Base-by-base conservation (phyloP, 2,888 invertebrate species). In the Mamestra brassicae region DNA sequence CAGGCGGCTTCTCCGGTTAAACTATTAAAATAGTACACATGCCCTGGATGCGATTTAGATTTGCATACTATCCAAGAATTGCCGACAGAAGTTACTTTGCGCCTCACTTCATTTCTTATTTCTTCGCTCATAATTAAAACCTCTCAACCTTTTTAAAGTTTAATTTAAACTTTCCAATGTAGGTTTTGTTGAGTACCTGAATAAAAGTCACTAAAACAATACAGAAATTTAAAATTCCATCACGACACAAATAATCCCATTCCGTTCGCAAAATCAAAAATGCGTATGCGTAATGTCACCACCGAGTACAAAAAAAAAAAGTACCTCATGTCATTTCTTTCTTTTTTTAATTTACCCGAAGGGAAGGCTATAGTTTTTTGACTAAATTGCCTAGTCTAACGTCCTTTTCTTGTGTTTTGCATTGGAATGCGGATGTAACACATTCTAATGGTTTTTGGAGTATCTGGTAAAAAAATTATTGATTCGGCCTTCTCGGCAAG, bases 11-110 rank as follows among this genome's bases (percentile, higher is more conserved):
- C 88, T 54, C 95, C 94, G 76, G 93, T 94, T 2, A 89, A 34
- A 42, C 93, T 93, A 74, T 96, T 95, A 75, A 94, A 94, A 82
- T 94, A 95, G 85, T 94, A 96, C 68, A 91, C 88, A 58, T 87
- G 85, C 11, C 93, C 93, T 64, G 87, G 84, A 72, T 92, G 89
- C 4, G 93, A 91, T 80, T 91, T 94, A 7, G 96, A 96, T 67
- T 90, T 89, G 79, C 91, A 91, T 52, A 93, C 79, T 71, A 94
- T 83, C 95, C 95, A 95, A 55, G 90, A 83, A 83, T 92, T 90
- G 3, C 91, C 91, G 26, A 89, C 81, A 71, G 90, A 78, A 68
- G 86, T 88, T 4, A 91, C 89, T 74, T 62, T 62, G 36, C 81
- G 73, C 60, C 74, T 69, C 58, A 8, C 47, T 50, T 71, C 62